These are phyloP conservation scores for Columba guinea DNA, from an alignment of 2,797 vertebrate species.

Conservation along the genomic window DNA sequence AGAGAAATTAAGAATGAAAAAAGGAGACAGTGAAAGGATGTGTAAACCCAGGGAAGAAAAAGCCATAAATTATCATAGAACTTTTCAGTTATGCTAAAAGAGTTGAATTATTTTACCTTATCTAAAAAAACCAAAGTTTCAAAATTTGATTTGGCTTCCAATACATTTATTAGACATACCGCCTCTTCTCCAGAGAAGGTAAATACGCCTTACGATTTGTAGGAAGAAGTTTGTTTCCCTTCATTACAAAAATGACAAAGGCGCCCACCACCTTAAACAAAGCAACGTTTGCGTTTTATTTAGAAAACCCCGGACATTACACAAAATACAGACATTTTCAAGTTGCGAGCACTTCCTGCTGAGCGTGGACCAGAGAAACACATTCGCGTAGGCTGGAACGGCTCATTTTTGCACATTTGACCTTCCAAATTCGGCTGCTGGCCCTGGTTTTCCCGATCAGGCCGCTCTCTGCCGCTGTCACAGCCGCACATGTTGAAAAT, in stretches of 20 bases:
- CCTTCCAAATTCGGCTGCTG: background rate
- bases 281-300: slow-evolving; percentile 27
- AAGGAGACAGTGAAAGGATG: background rate
- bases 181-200: background rate
- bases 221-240: background rate
- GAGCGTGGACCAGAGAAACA: background rate
- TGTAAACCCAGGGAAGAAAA: background rate
- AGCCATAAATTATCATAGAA: background rate
- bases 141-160: background rate
- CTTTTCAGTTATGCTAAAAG: background rate
- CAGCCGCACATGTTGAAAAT: background rate
- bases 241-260: background rate
- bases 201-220: background rate
- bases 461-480: background rate
- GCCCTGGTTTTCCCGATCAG: background rate
- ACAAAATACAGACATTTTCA: background rate
- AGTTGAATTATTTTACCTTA: background rate
- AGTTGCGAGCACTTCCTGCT: background rate
- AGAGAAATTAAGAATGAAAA: background rate
- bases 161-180: background rate
- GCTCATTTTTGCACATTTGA: background rate
- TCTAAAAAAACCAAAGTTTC: background rate
- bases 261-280: background rate
- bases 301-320: background rate
- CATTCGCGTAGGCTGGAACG: background rate